Evolutionary conservation across 2,113 vertebrate genomes (phyloP), one percentile per base, ranked within the genome.

Genomic region (Plectropomus leopardus): DNA sequence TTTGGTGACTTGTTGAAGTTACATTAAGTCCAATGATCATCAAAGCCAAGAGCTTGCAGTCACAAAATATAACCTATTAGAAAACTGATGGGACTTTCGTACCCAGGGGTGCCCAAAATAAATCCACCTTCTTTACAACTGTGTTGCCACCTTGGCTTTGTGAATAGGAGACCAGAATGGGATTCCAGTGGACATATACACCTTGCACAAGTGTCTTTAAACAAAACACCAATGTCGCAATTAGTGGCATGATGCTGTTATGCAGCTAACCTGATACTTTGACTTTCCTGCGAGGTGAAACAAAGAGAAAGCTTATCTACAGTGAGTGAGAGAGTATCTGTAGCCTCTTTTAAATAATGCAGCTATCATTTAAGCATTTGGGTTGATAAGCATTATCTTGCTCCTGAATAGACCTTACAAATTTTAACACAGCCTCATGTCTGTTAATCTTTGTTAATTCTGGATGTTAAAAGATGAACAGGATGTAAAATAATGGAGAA

Each of bases 381-480:
- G 0, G 19, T 51, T 54, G 42, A 76, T 64, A 72, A 69, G 36
- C 7, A 55, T 67, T 40, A 65, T 71, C 75, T 64, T 69, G 30
- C 74, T 67, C 64, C 80, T 59, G 34, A 85, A 8, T 42, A 36
- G 51, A 55, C 45, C 60, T 60, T 76, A 32, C 4, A 63, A 6
- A 32, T 68, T 64, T 78, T 32, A 51, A 48, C 23, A 24, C 45
- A 28, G 30, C 53, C 6, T 72, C 21, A 44, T 70, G 44, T 65
- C 44, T 1, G 17, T 79, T 78, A 68, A 79, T 66, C 71, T 68
- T 47, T 40, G 34, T 19, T 71, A 69, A 88, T 58, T 67, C 30
- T 57, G 28, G 42, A 55, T 24, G 19, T 85, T 57, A 42, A 77
- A 70, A 45, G 40, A 26, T 75, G 57, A 68, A 16, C 28, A 50